Evolutionary conservation across 1,140 invertebrate genomes (phyloP).

Genomic region (Campoletis sonorensis): DNA sequence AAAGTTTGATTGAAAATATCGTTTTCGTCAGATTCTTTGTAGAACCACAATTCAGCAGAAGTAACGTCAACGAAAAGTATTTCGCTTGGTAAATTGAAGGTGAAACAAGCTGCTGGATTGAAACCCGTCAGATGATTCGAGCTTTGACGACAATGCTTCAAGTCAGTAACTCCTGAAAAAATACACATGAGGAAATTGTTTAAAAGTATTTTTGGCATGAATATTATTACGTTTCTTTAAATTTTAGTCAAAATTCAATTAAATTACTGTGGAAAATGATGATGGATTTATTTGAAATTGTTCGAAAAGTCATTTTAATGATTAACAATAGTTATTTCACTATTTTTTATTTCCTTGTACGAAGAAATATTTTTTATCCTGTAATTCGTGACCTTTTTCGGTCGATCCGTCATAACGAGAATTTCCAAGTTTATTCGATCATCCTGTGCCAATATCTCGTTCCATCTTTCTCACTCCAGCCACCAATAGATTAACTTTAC

Average conservation of each 20-base stretch:
- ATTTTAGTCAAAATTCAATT: background rate
- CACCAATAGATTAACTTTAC: too few relatives aligned
- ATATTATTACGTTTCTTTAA: too few relatives aligned
- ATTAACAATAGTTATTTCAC: too few relatives aligned
- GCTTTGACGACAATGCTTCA: conserved; percentile 66
- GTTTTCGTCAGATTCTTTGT: conserved; percentile 81
- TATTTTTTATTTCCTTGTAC: background rate
- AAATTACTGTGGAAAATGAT: too few relatives aligned
- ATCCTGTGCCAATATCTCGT: conserved; percentile 45
- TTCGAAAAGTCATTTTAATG: too few relatives aligned
- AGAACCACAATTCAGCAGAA: conserved; percentile 87
- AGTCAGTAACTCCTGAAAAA: conserved; percentile 59
- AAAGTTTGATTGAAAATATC: conserved; percentile 84
- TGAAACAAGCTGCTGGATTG: conserved; percentile 83
- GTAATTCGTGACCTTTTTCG: conserved; percentile 43
- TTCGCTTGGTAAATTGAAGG: conserved; percentile 82
- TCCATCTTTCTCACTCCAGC: background rate
- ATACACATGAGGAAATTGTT: conserved; percentile 22
- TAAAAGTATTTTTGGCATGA: too few relatives aligned
- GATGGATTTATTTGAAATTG: background rate
- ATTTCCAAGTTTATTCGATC: conserved; percentile 48
- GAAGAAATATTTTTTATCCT: conserved; percentile 9
- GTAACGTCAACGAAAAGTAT: conserved; percentile 84
- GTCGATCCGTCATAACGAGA: conserved; percentile 48
- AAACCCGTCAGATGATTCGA: conserved; percentile 70